A percentile compares a stretch with the other conserved stretches of the same genome.
These are phyloP conservation scores for Tiliacea citrago DNA, from an alignment of 2,888 invertebrate species.

Conservation along the genomic window DNA sequence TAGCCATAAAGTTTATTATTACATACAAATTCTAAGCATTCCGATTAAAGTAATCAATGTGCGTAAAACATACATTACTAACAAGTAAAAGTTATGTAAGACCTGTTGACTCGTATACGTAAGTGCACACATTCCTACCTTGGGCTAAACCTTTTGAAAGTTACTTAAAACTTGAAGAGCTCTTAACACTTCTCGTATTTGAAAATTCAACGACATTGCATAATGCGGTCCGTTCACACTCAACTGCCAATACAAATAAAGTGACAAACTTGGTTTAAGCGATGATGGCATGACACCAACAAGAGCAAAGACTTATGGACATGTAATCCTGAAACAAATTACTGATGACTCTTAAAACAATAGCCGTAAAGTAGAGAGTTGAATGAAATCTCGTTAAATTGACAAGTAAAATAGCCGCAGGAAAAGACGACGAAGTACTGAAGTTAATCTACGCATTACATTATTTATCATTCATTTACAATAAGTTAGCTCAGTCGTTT, in stretches of 20 bases:
- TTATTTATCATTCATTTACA: constrained; percentile 44
- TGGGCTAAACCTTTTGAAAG: constrained; percentile 28
- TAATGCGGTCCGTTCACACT: constrained; percentile 59
- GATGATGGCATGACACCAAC: constrained; percentile 5
- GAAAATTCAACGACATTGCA: constrained; percentile 47
- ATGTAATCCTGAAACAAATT: background rate
- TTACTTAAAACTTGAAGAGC: constrained; percentile 36
- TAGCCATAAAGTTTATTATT: constrained; percentile 14
- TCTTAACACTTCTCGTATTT: constrained; percentile 26
- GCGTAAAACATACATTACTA: constrained; percentile 14
- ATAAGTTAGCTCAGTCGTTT: constrained; percentile 25
- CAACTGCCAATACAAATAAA: constrained; percentile 66
- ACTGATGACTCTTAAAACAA: constrained; percentile 24
- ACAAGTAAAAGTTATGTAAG: constrained; percentile 50
- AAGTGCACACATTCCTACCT: constrained; percentile 36
- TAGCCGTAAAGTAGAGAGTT: constrained; percentile 37
- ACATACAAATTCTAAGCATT: constrained; percentile 21
- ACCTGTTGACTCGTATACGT: background rate
- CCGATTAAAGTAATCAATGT: constrained; percentile 28
- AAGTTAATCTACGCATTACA: constrained; percentile 37
- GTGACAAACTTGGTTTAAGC: constrained; percentile 26
- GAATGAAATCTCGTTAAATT: constrained; percentile 31
- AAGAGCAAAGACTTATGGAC: constrained; percentile 4
- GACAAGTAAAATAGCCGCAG: constrained; percentile 47
- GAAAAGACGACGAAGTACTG: constrained; percentile 33